Evolutionary conservation across 1,140 invertebrate genomes (phyloP), one percentile per base, ranked within the genome.

Genomic region (Dendroctonus valens): DNA sequence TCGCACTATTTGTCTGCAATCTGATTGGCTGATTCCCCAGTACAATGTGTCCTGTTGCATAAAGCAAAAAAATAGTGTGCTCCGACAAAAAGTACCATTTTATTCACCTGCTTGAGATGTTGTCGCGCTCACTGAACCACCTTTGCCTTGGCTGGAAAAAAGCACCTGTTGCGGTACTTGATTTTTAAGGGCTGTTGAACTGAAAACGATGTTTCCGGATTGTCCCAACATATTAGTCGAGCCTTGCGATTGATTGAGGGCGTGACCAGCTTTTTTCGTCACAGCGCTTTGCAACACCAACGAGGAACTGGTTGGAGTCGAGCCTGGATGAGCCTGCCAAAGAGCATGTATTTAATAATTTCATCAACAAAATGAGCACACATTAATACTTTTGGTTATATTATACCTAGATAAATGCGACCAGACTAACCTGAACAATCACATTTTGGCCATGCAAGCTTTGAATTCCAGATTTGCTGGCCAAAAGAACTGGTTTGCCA

Each of bases 401-500:
- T 11, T 46, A 14, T 46, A 11, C 12, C 44, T 46, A 46, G 44
- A 46, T 46, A 46, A 26, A 26, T 26, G 26, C 26, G 3, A 26
- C n/a, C 26, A 26, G 26, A 39, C 62, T 52, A 37, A 59, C 65
- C 62, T 79, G 76, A 41, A 78, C 68, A 40, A 76, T 75, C 9
- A 78, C 74, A 60, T 78, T 77, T 50, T 78, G 75, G 9, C 73
- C 75, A 59, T 81, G 81, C 41, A 77, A 65, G 73, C 71, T 75
- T 41, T 77, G 75, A 59, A 44, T 82, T 71, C 71, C 85, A 79
- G 69, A 81, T 81, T 68, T 83, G 62, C 84, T 85, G 0, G 86
- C 84, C 6, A 88, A 74, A 7, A 88, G 79, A 8, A 88, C 82
- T 5, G 85, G 87, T 70, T 89, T 89, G 0, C 87, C 87, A 14